Percentiles rank a stretch among this genome's conserved stretches.
Conservation (phyloP, 2,888 invertebrate species). For the Drosophila percnosoma region DNA sequence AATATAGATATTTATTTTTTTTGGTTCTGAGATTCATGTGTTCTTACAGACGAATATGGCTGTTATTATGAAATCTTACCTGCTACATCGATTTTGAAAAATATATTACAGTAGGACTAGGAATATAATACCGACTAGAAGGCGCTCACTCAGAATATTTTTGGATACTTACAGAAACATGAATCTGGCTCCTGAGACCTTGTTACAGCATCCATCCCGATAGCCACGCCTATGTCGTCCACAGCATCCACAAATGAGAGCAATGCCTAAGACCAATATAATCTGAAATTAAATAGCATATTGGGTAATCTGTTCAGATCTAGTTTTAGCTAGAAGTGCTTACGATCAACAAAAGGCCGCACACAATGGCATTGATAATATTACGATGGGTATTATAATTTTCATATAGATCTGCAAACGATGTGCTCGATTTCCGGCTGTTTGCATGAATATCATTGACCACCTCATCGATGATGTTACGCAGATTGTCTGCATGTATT, state of each 20-base stretch:
- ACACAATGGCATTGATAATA: constrained; percentile 31
- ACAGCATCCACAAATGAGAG: constrained; percentile 51
- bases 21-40: background rate
- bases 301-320: background rate
- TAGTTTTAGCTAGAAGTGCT: background rate
- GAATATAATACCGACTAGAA: background rate
- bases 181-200: constrained; percentile 46
- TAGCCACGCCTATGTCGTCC: constrained; percentile 47
- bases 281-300: constrained; percentile 28
- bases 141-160: background rate
- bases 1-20: background rate
- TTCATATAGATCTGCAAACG: constrained; percentile 54
- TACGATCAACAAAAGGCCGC: constrained; percentile 52
- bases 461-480: constrained; percentile 47
- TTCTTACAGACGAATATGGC: background rate
- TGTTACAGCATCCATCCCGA: constrained; percentile 57
- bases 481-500: constrained; percentile 30
- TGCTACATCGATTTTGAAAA: background rate
- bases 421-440: constrained; percentile 27
- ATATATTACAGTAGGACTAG: background rate
- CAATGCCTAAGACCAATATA: constrained; percentile 33
- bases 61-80: background rate
- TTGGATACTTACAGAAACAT: constrained; percentile 51
- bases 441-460: constrained; percentile 45
- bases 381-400: constrained; percentile 50